phyloP scores from a whole-genome alignment of 2,113 vertebrate genomes.

The Oplegnathus fasciatus region DNA sequence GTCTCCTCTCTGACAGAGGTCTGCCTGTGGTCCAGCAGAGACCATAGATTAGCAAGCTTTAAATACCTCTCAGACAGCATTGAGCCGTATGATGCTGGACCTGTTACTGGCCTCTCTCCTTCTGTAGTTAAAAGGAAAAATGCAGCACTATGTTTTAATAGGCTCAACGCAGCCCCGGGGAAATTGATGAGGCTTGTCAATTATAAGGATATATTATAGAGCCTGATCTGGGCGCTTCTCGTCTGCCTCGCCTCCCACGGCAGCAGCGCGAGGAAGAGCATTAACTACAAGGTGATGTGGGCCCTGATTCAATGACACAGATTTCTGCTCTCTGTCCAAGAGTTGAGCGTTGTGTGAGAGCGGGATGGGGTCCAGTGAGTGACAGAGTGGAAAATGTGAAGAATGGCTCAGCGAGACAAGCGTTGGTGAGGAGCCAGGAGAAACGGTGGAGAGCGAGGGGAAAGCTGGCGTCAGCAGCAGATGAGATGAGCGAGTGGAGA shows the following conservation, averaged over 20 bases:
- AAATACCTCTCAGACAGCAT: constrained; percentile 59
- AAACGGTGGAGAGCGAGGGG: constrained; percentile 44
- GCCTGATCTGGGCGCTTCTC: constrained; percentile 42
- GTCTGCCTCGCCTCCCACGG: constrained; percentile 32
- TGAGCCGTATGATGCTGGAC: constrained; percentile 55
- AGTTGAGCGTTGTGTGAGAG: constrained; percentile 57
- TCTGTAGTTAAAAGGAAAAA: constrained; percentile 73
- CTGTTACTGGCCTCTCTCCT: constrained; percentile 65
- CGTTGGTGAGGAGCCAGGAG: constrained; percentile 71
- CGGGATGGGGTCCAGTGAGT: constrained; percentile 66
- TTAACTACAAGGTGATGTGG: constrained; percentile 60
- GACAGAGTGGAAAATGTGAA: constrained; percentile 82
- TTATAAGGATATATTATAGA: constrained; percentile 67
- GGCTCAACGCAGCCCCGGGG: constrained; percentile 56
- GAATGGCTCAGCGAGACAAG: constrained; percentile 67
- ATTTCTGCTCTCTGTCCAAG: constrained; percentile 59
- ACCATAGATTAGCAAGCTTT: constrained; percentile 45
- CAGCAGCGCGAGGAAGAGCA: constrained; percentile 10
- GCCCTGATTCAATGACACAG: constrained; percentile 56
- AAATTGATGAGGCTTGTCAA: constrained; percentile 72
- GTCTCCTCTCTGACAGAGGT: constrained; percentile 1
- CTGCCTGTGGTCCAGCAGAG: constrained; percentile 3
- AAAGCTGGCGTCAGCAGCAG: constrained; percentile 69
- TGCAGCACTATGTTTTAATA: constrained; percentile 68
- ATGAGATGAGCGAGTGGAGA: constrained; percentile 63